Evolutionary conservation across 2,113 vertebrate species (phyloP).

Genomic region (Cranoglanis bouderius): DNA sequence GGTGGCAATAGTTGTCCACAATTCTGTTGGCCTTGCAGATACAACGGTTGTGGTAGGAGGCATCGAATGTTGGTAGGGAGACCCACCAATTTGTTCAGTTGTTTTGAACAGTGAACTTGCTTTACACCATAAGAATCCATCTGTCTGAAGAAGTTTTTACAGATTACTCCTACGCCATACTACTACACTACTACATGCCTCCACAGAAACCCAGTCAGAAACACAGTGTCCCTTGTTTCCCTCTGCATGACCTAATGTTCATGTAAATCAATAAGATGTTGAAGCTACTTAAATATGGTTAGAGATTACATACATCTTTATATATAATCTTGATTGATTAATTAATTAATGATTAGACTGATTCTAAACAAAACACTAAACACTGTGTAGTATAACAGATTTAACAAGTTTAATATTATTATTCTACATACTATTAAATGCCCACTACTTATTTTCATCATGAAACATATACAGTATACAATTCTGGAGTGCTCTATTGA

Average conservation of each 20-base stretch:
- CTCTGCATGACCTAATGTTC: not conserved
- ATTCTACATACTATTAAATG: not conserved
- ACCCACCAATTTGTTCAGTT: not conserved
- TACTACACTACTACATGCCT: not conserved
- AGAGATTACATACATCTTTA: not conserved
- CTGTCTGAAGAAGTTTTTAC: not conserved
- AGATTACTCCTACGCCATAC: not conserved
- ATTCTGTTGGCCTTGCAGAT: not conserved
- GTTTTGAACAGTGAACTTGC: not conserved
- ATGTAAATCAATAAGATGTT: not conserved
- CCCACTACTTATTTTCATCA: not conserved
- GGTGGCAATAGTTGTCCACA: not conserved
- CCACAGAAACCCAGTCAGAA: constrained; percentile 1
- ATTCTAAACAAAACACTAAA: not conserved
- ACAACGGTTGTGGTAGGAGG: not conserved
- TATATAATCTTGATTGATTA: too few relatives aligned
- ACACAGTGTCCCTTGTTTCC: not conserved
- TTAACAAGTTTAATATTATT: not conserved
- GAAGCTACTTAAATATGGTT: not conserved
- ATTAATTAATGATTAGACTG: too few relatives aligned
- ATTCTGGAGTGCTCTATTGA: not conserved
- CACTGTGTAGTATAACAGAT: not conserved
- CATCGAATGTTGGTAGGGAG: not conserved
- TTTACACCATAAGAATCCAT: not conserved
- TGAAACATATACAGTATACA: not conserved